phyloP scores from a whole-genome alignment of 2,797 vertebrate species.

The Synaphobranchus kaupii region DNA sequence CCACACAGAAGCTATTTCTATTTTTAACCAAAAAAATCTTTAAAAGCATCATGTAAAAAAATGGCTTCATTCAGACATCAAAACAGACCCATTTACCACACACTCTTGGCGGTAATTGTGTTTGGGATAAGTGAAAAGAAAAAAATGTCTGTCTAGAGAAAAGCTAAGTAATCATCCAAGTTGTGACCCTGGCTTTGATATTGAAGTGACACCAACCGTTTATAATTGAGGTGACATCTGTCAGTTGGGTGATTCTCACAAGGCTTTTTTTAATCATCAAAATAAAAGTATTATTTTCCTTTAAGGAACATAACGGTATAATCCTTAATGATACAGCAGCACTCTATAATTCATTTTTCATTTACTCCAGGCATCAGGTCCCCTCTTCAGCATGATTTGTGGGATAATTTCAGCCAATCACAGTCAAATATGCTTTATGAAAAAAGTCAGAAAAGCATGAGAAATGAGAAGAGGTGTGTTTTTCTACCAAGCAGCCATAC shows the following conservation, averaged over 20 bases:
- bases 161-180: background rate
- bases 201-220: slow-evolving; percentile 26
- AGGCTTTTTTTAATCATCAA: background rate
- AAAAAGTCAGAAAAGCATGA: background rate
- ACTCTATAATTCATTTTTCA: background rate
- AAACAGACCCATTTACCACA: slow-evolving; percentile 9
- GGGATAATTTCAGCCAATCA: background rate
- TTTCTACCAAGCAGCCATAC: background rate
- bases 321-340: background rate
- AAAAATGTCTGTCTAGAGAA: background rate
- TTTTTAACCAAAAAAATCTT: slow-evolving; percentile 22
- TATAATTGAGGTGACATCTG: slow-evolving; percentile 27
- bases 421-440: background rate
- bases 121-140: background rate
- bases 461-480: background rate
- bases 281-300: background rate
- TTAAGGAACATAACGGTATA: background rate
- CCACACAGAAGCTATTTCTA: slow-evolving; percentile 13
- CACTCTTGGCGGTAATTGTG: background rate
- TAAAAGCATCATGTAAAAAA: background rate
- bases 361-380: background rate
- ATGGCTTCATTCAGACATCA: background rate
- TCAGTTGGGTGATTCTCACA: background rate
- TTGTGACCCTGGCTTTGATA: slow-evolving; percentile 22
- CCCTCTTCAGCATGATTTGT: background rate